Base-by-base conservation (phyloP, 2,113 vertebrate species). In the Pseudorectes ferrugineus region DNA sequence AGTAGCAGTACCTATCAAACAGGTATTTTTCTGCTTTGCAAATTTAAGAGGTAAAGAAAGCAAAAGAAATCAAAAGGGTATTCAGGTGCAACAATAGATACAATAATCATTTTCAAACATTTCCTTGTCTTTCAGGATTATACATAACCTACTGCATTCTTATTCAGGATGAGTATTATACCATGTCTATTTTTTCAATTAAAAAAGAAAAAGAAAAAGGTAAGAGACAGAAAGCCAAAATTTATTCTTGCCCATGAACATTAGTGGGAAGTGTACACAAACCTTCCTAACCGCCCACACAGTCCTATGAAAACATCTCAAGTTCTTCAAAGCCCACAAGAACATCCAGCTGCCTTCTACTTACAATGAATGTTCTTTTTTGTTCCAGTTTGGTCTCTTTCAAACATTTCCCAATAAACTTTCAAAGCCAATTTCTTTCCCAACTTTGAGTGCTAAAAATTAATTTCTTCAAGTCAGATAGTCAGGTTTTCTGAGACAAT, bases 261-360 rank as follows among this genome's bases (percentile, higher is more conserved):
- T 57, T 55, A 57, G 20, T 33, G 18, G 38, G 81, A 95, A 66
- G 31, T 3, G 5, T 35, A 48, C 31, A 89, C 51, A 92, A 91
- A 74, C 65, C 83, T 90, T 92, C 46, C 49, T 35, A 83, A 54
- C 58, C 42, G 16, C 83, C 89, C 85, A 93, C 76, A 51, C 26
- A 45, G 13, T 35, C 36, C 81, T 87, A 57, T 65, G 71, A 95
- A 92, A 93, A 67, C 6, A 72, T 90, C 88, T 85, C 77, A 67
- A 72, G 46, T 58, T 81, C 84, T 90, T 92, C 82, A 88, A 96
- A 61, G 13, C 54, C 89, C 24, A 79, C 6, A 11, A 80, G 92
- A 96, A 90, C 75, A 91, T 78, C 88, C 94, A 96, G 79, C 58
- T 89, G 72, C 83, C 96, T 79, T 94, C 45, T 91, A 93, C 80